phyloP scores from a whole-genome alignment of 2,797 vertebrate genomes.

The Rhabdophis nuchalis region DNA sequence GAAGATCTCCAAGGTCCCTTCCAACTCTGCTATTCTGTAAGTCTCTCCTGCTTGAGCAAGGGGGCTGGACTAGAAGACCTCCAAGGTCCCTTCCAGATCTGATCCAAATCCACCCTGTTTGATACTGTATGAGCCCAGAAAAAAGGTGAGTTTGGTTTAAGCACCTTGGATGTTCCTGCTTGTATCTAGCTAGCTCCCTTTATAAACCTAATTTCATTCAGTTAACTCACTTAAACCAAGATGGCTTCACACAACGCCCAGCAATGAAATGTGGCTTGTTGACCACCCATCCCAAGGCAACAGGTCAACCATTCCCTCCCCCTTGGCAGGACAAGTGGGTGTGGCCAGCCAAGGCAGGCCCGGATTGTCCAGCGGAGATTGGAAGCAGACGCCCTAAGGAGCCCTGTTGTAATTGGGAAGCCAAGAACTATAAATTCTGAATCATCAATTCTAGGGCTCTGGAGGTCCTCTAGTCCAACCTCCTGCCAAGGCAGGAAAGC shows the following conservation, averaged over 20 bases:
- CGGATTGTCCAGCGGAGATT: background rate
- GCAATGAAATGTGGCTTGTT: background rate
- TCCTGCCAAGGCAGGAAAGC: too few species aligned
- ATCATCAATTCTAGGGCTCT: too few species aligned
- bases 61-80: too few species aligned
- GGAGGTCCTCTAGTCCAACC: too few species aligned
- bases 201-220: background rate
- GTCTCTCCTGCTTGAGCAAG: too few species aligned
- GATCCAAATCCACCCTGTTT: background rate
- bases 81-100: background rate
- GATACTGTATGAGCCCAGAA: background rate
- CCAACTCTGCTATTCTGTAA: too few species aligned
- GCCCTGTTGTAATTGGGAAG: background rate
- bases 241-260: background rate
- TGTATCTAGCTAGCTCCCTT: background rate
- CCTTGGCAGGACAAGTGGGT: background rate
- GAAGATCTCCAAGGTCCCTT: too few species aligned
- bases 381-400: too few species aligned
- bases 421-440: background rate
- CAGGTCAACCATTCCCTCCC: rapidly evolving
- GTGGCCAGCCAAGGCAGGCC: background rate
- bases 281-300: background rate
- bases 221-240: background rate
- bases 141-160: background rate
- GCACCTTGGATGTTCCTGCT: background rate